These are phyloP conservation scores for Trachymyrmex septentrionalis DNA, from an alignment of 1,140 invertebrate species.

Conservation along the genomic window DNA sequence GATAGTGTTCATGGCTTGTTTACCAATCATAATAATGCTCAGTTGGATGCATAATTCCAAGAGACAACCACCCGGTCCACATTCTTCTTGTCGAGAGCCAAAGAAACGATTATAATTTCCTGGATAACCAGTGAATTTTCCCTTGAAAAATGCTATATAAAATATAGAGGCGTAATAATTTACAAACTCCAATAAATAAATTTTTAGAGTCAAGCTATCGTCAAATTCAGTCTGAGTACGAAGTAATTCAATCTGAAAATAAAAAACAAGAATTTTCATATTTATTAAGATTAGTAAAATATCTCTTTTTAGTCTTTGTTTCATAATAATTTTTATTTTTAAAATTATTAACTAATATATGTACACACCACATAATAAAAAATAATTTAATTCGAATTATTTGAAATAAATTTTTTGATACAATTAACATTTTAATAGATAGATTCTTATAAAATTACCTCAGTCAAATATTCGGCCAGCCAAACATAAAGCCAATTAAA, in stretches of 20 bases:
- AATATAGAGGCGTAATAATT: constrained; percentile 99
- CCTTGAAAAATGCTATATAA: constrained; percentile 99
- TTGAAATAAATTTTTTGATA: neutral
- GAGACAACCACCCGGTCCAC: constrained; percentile 95
- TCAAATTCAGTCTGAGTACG: constrained; percentile 99
- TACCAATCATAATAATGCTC: constrained; percentile 98
- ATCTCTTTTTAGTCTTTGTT: neutral
- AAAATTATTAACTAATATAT: constrained; percentile 6
- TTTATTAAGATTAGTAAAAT: neutral
- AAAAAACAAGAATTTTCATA: constrained; percentile 33
- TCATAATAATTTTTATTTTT: neutral
- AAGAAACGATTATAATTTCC: constrained; percentile 92
- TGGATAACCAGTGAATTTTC: constrained; percentile 95
- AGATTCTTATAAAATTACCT: constrained; percentile 84
- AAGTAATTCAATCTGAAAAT: constrained; percentile 91
- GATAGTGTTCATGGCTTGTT: constrained; percentile 97
- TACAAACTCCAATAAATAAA: constrained; percentile 98
- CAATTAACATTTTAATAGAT: neutral
- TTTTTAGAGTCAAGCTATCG: constrained; percentile 98
- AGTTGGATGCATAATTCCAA: constrained; percentile 97
- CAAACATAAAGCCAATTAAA: constrained; percentile 96
- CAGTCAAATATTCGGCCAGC: constrained; percentile 96
- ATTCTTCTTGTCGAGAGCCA: constrained; percentile 94
- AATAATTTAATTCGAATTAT: constrained; percentile 4
- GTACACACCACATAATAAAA: neutral